Percentiles rank a stretch among this genome's conserved stretches.
phyloP scores from a whole-genome alignment of 2,888 invertebrate genomes.

The Glomeris marginata region DNA sequence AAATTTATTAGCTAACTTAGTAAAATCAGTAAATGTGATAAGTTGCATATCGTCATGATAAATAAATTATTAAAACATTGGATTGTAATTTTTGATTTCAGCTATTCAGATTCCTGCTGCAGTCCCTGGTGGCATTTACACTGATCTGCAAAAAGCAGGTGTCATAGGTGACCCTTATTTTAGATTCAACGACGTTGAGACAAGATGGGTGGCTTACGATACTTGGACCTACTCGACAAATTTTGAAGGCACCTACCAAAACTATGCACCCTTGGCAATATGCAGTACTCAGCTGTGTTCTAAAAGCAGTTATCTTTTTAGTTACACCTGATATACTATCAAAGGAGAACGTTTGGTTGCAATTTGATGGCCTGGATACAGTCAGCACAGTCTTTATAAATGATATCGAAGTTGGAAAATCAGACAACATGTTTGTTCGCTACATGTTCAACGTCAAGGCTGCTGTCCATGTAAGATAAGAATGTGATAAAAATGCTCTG shows the following conservation, averaged over 20 bases:
- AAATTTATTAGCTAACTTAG: neutral
- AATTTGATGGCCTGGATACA: conserved; percentile 29
- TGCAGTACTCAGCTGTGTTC: too few relatives aligned
- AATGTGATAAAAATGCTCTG: neutral
- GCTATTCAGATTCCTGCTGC: conserved; percentile 36
- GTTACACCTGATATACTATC: conserved; percentile 19
- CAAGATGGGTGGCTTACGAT: conserved; percentile 66
- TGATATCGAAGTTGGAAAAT: conserved; percentile 42
- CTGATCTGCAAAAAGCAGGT: conserved; percentile 46
- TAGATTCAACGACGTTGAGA: conserved; percentile 57
- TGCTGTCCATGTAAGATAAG: conserved; percentile 19
- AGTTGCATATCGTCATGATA: too few relatives aligned
- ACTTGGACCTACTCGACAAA: conserved; percentile 58
- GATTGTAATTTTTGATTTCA: conserved; percentile 19
- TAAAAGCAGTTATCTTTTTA: conserved; percentile 12
- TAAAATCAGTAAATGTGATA: too few relatives aligned
- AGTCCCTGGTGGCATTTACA: conserved; percentile 67
- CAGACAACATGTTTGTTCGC: conserved; percentile 72
- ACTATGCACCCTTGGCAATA: neutral
- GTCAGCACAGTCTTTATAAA: conserved; percentile 41
- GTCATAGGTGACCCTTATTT: conserved; percentile 41
- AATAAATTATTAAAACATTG: too few relatives aligned
- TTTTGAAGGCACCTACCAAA: conserved; percentile 43
- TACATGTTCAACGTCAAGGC: conserved; percentile 53
- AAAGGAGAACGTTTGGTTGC: conserved; percentile 19